Percentiles rank a stretch among this genome's conserved stretches.
Conservation (phyloP, 2,797 vertebrate genomes). For the Perodicticus potto region DNA sequence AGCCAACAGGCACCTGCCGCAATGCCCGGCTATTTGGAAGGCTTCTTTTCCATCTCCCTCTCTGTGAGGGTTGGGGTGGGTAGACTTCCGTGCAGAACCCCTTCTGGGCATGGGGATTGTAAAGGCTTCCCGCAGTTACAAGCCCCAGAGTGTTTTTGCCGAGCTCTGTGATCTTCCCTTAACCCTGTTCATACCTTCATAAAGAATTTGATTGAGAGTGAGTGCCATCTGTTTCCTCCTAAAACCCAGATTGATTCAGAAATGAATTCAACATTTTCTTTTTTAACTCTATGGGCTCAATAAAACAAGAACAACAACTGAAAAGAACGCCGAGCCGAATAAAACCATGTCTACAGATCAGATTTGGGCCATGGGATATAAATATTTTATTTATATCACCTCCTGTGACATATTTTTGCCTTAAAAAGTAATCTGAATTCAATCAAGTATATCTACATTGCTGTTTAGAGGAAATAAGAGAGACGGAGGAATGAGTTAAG, state of each 20-base stretch:
- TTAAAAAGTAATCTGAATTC: conserved; percentile 31
- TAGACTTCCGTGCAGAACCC: background rate
- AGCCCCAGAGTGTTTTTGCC: background rate
- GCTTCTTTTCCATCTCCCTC: background rate
- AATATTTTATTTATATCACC: conserved; percentile 25
- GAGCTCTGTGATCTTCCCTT: background rate
- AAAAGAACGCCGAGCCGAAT: background rate
- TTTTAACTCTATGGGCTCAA: background rate
- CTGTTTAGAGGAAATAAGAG: background rate
- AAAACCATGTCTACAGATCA: background rate
- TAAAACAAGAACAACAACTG: background rate
- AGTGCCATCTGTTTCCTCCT: background rate
- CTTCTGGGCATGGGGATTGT: background rate
- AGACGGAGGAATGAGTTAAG: background rate
- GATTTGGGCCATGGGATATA: background rate
- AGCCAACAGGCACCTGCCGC: too few relatives aligned
- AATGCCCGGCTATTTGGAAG: too few relatives aligned
- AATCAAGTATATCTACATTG: background rate
- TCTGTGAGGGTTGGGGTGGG: background rate
- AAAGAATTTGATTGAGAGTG: background rate
- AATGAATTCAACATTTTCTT: background rate
- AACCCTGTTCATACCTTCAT: background rate
- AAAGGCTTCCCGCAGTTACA: background rate
- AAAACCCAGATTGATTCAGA: background rate
- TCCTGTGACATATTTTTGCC: background rate